These are phyloP conservation scores for Lithobates pipiens DNA, from an alignment of 2,797 vertebrate genomes.

Conservation along the genomic window DNA sequence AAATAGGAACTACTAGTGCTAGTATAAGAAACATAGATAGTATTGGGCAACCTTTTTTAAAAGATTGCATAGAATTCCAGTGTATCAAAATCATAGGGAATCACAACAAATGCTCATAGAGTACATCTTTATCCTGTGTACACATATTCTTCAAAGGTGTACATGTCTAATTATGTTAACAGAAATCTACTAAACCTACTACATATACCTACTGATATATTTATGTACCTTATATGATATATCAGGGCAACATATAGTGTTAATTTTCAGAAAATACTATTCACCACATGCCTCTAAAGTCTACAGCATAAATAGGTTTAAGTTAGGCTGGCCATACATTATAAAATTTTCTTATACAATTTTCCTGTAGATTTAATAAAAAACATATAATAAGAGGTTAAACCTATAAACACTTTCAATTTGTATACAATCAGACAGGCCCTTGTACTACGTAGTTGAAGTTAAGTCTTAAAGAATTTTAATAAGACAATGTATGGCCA, in stretches of 20 bases:
- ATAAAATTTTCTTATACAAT: too few species aligned
- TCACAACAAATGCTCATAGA: background rate
- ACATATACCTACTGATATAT: background rate
- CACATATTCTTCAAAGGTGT: constrained; percentile 22
- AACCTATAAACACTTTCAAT: too few species aligned
- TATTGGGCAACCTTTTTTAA: background rate
- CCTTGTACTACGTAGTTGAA: too few species aligned
- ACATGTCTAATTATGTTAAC: background rate
- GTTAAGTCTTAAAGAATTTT: too few species aligned
- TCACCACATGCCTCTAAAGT: constrained; percentile 29
- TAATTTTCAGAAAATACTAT: background rate
- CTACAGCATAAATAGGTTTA: constrained; percentile 15
- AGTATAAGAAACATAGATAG: background rate
- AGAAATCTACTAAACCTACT: constrained; percentile 11
- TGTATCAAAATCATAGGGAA: background rate
- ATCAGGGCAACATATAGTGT: background rate
- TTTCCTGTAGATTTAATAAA: too few species aligned
- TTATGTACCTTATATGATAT: constrained; percentile 23
- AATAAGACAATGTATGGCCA: too few species aligned
- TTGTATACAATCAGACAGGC: too few species aligned
- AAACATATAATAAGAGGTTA: too few species aligned
- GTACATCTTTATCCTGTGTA: constrained; percentile 28
- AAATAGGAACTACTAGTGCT: constrained; percentile 8
- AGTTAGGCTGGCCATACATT: too few species aligned
- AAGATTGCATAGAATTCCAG: constrained; percentile 16